Base-by-base conservation (phyloP, 2,797 vertebrate genomes). In the Atherinosoma microstoma region DNA sequence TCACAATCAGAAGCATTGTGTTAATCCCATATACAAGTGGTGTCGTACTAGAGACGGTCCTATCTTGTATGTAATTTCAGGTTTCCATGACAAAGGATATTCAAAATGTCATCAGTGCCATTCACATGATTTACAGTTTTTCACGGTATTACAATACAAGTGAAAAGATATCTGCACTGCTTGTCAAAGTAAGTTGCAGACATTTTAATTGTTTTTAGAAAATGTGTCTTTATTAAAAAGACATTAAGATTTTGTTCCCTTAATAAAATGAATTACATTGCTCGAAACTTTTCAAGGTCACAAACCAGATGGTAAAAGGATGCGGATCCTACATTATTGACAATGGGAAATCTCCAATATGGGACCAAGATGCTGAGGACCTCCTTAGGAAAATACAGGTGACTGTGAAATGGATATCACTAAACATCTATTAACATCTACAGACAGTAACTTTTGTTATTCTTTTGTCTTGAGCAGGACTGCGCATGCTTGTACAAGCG, bases 301-400 rank as follows among this genome's bases (percentile, higher is more conserved):
- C 96, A 79, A 95, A 96, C 80, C 95, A 96, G 85, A 95, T 97
- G 95, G 91, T 97, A 63, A 94, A 87, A 22, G 87, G 93, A 0
- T 97, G 96, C 85, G 96, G 88, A 85, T 91, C 93, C 6, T 95
- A 96, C 70, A 96, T 97, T 77, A 96, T 95, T 59, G 92, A 95
- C 66, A 88, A 92, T 40, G 95, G 94, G 63, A 78, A 75, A 24
- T 68, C 32, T 87, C 16, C 80, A 11, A 76, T 97, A n/a, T 96
- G 96, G 96, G 95, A 96, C 24, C 95, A 97, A 79, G 91, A 95
- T 20, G 82, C 86, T 20, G 87, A 94, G 73, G 29, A 42, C 16
- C 77, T 96, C 18, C 85, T 91, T 34, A 91, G 86, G 66, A 97
- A 96, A 92, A 94, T 96, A 70, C 84, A 95, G 83, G 96, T 96